A percentile compares a stretch with the other conserved stretches of the same genome.
phyloP scores from a whole-genome alignment of 2,888 invertebrate species.

The Thymelicus lineola region DNA sequence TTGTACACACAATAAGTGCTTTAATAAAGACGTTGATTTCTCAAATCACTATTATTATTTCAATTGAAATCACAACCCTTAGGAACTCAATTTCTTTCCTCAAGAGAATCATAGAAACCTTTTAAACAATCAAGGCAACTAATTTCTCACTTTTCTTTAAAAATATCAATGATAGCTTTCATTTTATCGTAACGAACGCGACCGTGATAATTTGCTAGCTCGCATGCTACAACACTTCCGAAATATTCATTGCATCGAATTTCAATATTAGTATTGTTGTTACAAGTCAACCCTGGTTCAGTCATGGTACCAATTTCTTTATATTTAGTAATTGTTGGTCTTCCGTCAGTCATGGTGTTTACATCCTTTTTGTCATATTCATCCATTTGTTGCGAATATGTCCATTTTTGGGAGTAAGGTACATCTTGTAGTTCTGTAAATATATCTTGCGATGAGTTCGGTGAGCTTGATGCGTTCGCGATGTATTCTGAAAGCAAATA shows the following conservation, averaged over 20 bases:
- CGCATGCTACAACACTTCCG: conserved; percentile 21
- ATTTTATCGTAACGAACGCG: conserved; percentile 13
- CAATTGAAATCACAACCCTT: conserved; percentile 8
- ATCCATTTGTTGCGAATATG: conserved; percentile 14
- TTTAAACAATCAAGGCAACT: conserved; percentile 5
- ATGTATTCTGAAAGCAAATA: conserved; percentile 14
- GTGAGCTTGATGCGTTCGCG: conserved; percentile 14
- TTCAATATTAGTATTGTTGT: conserved; percentile 20
- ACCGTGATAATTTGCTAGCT: conserved; percentile 22
- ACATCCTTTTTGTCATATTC: conserved; percentile 14
- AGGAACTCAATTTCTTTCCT: not conserved
- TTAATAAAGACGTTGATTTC: conserved; percentile 10
- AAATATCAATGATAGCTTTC: conserved; percentile 11
- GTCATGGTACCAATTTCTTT: conserved; percentile 21
- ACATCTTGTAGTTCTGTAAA: conserved; percentile 14
- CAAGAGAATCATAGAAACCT: conserved; percentile 14
- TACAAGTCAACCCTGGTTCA: conserved; percentile 16
- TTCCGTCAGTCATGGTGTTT: conserved; percentile 14
- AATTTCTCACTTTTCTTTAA: not conserved
- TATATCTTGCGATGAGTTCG: conserved; percentile 14
- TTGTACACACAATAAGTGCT: conserved; percentile 4
- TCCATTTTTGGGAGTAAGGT: conserved; percentile 14
- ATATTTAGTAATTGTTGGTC: conserved; percentile 12
- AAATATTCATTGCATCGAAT: conserved; percentile 24
- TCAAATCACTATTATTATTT: conserved; percentile 16